phyloP scores from a whole-genome alignment of 2,888 invertebrate species.

The Papilio elwesi region DNA sequence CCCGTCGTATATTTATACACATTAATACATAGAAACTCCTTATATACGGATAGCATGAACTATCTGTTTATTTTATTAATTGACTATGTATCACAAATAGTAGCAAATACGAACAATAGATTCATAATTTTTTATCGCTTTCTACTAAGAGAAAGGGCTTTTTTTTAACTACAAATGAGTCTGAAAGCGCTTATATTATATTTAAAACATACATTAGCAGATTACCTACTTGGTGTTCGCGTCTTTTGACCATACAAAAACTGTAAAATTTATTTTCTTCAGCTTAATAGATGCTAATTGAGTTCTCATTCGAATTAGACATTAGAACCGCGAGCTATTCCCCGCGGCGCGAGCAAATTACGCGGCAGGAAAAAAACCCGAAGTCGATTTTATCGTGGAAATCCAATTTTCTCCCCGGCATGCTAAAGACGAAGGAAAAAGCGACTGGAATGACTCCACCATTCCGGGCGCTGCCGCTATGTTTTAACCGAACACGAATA shows the following conservation, averaged over 20 bases:
- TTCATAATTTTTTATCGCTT: too few relatives aligned
- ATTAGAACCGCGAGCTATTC: constrained; percentile 55
- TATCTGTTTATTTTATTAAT: too few relatives aligned
- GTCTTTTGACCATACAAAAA: background rate
- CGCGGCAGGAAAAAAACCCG: constrained; percentile 69
- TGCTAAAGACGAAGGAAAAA: constrained; percentile 83
- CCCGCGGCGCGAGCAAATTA: constrained; percentile 67
- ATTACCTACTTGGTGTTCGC: too few relatives aligned
- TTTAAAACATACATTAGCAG: too few relatives aligned
- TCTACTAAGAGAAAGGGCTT: too few relatives aligned
- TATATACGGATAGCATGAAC: too few relatives aligned
- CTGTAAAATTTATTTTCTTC: background rate
- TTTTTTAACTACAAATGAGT: too few relatives aligned
- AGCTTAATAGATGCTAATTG: constrained; percentile 66
- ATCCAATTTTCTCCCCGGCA: constrained; percentile 84
- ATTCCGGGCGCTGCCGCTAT: constrained; percentile 80
- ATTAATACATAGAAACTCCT: too few relatives aligned
- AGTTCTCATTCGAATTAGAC: constrained; percentile 72
- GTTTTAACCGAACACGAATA: constrained; percentile 83
- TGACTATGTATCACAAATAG: too few relatives aligned
- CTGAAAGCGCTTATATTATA: too few relatives aligned
- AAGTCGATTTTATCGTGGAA: constrained; percentile 84
- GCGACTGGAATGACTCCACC: constrained; percentile 83
- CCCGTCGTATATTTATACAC: too few relatives aligned
- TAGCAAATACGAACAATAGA: too few relatives aligned